phyloP scores from a whole-genome alignment of 2,797 vertebrate species.

The Potorous gilbertii region DNA sequence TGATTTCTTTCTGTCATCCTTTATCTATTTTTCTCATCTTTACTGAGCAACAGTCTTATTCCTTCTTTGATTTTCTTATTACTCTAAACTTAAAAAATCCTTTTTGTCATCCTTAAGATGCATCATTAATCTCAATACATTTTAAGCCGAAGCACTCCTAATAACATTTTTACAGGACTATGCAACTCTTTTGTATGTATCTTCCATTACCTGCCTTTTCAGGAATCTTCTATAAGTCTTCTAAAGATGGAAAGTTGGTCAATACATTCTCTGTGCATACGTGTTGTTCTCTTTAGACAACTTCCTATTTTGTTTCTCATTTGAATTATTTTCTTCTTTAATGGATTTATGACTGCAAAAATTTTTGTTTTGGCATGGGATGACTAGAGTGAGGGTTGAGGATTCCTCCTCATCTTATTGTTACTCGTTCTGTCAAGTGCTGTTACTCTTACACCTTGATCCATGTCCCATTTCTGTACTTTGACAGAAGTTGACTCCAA shows the following conservation, averaged over 20 bases:
- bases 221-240: not conserved
- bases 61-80: not conserved
- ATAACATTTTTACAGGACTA: not conserved
- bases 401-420: slow-evolving; percentile 40
- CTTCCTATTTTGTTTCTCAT: not conserved
- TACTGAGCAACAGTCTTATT: not conserved
- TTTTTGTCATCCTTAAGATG: not conserved
- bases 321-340: not conserved
- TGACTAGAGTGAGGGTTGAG: not conserved
- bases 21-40: not conserved
- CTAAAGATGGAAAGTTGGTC: not conserved
- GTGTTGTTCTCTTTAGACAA: not conserved
- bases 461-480: slow-evolving; percentile 16
- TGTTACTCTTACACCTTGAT: not conserved
- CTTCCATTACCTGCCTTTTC: not conserved
- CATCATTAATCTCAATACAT: too few species aligned
- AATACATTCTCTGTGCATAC: not conserved
- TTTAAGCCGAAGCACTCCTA: not conserved
- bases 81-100: not conserved
- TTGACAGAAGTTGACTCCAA: slow-evolving; percentile 17
- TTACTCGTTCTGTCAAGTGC: slow-evolving; percentile 9
- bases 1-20: not conserved
- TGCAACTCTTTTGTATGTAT: not conserved
- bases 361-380: not conserved
- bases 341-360: not conserved